Evolutionary conservation across 2,113 vertebrate species (phyloP), one percentile per base, ranked within the genome.

Genomic region (Eublepharis macularius): DNA sequence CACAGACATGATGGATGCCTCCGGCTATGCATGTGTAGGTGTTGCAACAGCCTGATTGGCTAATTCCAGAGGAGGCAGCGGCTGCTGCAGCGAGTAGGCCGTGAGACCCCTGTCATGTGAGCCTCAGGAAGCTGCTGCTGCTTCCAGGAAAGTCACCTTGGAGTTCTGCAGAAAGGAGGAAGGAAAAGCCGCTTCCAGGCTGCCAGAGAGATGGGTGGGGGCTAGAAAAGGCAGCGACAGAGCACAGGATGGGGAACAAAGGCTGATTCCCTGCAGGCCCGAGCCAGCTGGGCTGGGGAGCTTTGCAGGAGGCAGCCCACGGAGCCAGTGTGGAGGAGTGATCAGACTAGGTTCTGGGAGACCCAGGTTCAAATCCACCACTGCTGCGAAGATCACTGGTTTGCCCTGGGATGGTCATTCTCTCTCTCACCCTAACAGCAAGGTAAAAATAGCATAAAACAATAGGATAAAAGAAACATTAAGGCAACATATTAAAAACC

Each of bases 81-180:
- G 69, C 26, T 45, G 49, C 49, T 47, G 47, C 36, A 7, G 75
- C 7, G 1, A n/a, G 47, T 21, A n/a, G 14, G 74, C 2, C 32
- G 29, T 2, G n/a, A 19, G 75, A 17, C 1, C 7, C 41, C 8
- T 10, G 47, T 76, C 75, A 76, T 21, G 47, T 54, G 75, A 51
- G 72, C 24, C 32, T 21, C 47, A 19, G 14, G 32, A 10, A 51
- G 13, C 9, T 2, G 34, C 47, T 57, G 77, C 26, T 63, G 36
- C 17, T 36, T 43, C 63, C 36, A 13, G 45, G 65, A 57, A 84
- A 65, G 75, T 78, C 75, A 78, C 83, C 83, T 85, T 85, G 75
- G 29, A 26, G 34, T 51, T 39, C 83, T 69, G 75, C 83, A 70
- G 83, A 69, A 54, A 3, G 39, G 39, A 57, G 60, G 32, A 29